Evolutionary conservation across 1,140 invertebrate genomes (phyloP), one percentile per base, ranked within the genome.

Genomic region (Dreissena polymorpha): DNA sequence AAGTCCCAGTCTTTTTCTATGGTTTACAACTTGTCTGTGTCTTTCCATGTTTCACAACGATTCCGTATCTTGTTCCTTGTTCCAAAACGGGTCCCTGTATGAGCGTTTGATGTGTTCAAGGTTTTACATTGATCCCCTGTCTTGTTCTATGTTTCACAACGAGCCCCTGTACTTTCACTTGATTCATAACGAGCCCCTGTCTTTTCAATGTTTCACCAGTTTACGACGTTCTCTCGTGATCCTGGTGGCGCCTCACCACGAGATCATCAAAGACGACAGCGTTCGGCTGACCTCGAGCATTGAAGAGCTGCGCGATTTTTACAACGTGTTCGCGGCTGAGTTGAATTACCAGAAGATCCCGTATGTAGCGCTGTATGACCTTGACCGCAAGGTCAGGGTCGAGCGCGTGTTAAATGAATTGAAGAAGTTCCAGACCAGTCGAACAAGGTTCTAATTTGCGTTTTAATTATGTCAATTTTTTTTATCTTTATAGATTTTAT

Each of bases 241-340:
- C 64, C 27, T 87, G 8, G 53, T 87, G 12, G 65, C 78, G 25
- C 86, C 86, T 23, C 86, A 87, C 14, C 23, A 29, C 16, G 86
- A 87, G 67, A 83, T 79, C 51, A 84, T 87, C n/a, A 13, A 23
- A 12, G 86, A 87, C 29, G 86, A 87, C 78, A 72, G 18, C 10
- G 81, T 87, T 6, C 29, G 86, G n/a, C 71, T 87, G 10, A 25
- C 77, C 10, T 85, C 86, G 16, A 76, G 53, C 6, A 13, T 87
- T 0, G 76, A 80, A 13, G 86, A 87, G n/a, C 82, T 87, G 6
- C 10, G 49, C 5, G n/a, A 49, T 2, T 87, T 84, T 51, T 53
- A 83, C n/a, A 29, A 71, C 8, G 27, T 60, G 23, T 73, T 87
- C 27, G 60, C 64, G 23, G 16, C 55, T 3, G 65, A 83, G 65